Percentiles rank a stretch among this genome's conserved stretches.
Conservation (phyloP, 2,888 invertebrate genomes). For the Zaprionus bogoriensis region DNA sequence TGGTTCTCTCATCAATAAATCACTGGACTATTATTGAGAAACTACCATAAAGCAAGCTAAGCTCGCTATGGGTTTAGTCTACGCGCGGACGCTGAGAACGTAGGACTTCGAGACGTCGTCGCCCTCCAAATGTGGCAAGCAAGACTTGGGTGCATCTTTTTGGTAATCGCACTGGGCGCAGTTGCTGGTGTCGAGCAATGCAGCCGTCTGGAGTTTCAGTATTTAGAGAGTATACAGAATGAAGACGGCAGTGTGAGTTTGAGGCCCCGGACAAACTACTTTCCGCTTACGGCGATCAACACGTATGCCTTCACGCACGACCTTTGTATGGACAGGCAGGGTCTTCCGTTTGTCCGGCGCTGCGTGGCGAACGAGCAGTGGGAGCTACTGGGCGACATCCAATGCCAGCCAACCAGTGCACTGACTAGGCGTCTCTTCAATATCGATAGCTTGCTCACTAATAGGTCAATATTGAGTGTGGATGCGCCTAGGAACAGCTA, state of each 20-base stretch:
- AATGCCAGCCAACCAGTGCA: not conserved
- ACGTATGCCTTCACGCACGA: conserved; percentile 15
- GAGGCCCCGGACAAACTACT: not conserved
- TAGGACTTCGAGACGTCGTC: too few relatives aligned
- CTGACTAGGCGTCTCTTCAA: not conserved
- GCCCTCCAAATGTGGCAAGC: not conserved
- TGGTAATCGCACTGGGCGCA: too few relatives aligned
- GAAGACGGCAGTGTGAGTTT: not conserved
- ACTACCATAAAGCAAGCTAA: not conserved
- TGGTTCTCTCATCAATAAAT: too few relatives aligned
- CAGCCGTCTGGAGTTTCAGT: not conserved
- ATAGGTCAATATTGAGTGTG: not conserved
- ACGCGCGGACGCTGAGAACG: not conserved
- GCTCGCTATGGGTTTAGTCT: not conserved
- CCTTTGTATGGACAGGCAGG: conserved; percentile 17
- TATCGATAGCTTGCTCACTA: not conserved
- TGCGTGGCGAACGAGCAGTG: conserved; percentile 11
- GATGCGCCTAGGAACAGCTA: too few relatives aligned
- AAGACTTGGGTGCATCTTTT: too few relatives aligned
- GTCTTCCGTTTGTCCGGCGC: conserved; percentile 23
- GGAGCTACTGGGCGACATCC: conserved; percentile 10
- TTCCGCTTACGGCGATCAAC: conserved; percentile 4
- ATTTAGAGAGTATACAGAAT: not conserved
- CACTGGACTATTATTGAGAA: not conserved
- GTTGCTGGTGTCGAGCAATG: not conserved